Evolutionary conservation across 2,113 vertebrate genomes (phyloP).

Genomic region (Channa argus): DNA sequence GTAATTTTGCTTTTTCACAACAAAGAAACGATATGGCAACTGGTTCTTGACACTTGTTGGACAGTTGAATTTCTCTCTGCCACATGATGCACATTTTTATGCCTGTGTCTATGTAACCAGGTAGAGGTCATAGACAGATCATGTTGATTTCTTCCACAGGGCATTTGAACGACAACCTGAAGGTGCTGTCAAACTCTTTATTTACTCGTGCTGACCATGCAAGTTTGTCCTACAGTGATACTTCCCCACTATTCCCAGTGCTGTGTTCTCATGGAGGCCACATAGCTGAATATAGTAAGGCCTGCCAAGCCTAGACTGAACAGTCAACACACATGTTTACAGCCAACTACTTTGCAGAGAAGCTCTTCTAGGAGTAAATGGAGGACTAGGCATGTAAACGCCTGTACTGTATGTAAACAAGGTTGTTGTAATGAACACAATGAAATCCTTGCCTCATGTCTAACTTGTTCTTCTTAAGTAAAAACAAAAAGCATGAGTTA

Average conservation of each 20-base stretch:
- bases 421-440: neutral
- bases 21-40: neutral
- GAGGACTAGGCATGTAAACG: neutral
- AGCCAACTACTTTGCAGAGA: conserved; percentile 56
- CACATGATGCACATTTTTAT: neutral
- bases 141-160: conserved; percentile 17
- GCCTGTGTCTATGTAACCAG: conserved; percentile 20
- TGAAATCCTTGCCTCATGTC: conserved; percentile 2
- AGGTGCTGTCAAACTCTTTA: conserved; percentile 51
- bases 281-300: conserved; percentile 10
- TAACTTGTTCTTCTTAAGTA: conserved; percentile 1
- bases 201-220: conserved; percentile 67
- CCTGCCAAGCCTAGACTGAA: conserved; percentile 25
- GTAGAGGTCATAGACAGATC: conserved; percentile 50
- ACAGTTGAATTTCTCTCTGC: neutral
- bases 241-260: conserved; percentile 48
- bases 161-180: conserved; percentile 70
- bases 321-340: conserved; percentile 72
- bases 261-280: conserved; percentile 26
- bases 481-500: neutral
- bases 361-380: conserved; percentile 52
- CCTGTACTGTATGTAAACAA: too few species aligned
- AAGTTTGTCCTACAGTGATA: conserved; percentile 54
- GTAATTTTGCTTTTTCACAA: neutral
- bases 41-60: neutral